Evolutionary conservation across 2,888 invertebrate species (phyloP), one percentile per base, ranked within the genome.

Genomic region (Dusona sp.): DNA sequence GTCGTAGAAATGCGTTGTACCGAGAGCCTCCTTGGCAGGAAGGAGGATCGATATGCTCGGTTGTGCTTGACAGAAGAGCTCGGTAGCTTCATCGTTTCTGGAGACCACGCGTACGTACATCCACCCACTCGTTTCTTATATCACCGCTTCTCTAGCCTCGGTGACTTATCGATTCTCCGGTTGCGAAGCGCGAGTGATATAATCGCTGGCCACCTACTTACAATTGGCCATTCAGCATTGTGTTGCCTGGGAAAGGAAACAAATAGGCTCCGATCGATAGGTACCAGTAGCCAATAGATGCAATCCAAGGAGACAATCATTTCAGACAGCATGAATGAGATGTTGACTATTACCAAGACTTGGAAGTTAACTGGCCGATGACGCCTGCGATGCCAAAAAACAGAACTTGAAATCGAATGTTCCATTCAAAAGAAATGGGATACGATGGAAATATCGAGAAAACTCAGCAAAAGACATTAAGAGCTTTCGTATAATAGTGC

Each of bases 1-100:
- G 64, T 85, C 61, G 72, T 73, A 75, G 68, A 78, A 87, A 75
- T 67, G 73, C 74, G 78, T 80, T 65, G 48, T 64, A 57, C 36
- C 67, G 57, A 36, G 67, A 67, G 38, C 57, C 22, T 9, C 36
- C 13, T 29, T 48, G 54, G 79, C 25, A 48, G 3, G 11, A 13
- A 38, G 38, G 48, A 25, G 29, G 68, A 42, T 79, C 77, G 79
- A 72, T 80, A 80, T 70, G 45, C 45, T 72, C 13, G 54, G 36
- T 79, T 75, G 54, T 25, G 36, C 51, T 29, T 38, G 73, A 8
- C 65, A 72, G 48, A 65, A 80, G 51, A 72, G 61, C 16, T 64
- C 42, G 65, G 29, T 22, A 19, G 79, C 70, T 64, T 79, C 70
- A 54, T 83, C 74, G 61, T 72, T 75, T 54, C 65, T 54, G 51